Evolutionary conservation across 2,113 vertebrate genomes (phyloP).

Genomic region (Geothlypis trichas): DNA sequence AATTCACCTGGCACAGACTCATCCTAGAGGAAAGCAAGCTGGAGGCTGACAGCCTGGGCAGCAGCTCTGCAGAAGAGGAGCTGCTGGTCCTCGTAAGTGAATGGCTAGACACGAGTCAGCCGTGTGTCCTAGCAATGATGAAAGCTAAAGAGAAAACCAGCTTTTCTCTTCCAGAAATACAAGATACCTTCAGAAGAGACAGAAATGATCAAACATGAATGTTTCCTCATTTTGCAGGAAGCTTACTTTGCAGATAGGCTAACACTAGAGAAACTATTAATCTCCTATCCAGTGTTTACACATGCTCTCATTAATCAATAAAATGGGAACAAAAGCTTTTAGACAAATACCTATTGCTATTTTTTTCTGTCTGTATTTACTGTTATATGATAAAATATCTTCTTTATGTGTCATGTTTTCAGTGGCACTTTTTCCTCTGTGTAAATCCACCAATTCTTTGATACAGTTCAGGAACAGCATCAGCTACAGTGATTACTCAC

Average conservation of each 20-base stretch:
- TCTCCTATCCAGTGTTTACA: neutral
- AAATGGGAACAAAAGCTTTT: neutral
- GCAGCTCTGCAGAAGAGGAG: neutral
- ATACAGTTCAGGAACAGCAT: neutral
- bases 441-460: neutral
- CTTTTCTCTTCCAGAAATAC: neutral
- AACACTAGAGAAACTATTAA: neutral
- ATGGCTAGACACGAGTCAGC: neutral
- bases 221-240: neutral
- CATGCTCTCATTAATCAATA: neutral
- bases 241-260: neutral
- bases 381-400: neutral
- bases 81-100: neutral
- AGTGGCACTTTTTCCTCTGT: neutral
- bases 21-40: neutral
- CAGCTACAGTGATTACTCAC: neutral
- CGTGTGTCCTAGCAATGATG: neutral
- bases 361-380: neutral
- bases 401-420: neutral
- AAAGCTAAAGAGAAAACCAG: neutral
- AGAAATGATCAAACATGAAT: neutral
- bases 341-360: neutral
- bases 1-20: neutral
- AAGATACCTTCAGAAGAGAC: neutral
- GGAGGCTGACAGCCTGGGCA: neutral